Evolutionary conservation across 2,113 vertebrate species (phyloP), one percentile per base, ranked within the genome.

Genomic region (Oenanthe oenanthe): DNA sequence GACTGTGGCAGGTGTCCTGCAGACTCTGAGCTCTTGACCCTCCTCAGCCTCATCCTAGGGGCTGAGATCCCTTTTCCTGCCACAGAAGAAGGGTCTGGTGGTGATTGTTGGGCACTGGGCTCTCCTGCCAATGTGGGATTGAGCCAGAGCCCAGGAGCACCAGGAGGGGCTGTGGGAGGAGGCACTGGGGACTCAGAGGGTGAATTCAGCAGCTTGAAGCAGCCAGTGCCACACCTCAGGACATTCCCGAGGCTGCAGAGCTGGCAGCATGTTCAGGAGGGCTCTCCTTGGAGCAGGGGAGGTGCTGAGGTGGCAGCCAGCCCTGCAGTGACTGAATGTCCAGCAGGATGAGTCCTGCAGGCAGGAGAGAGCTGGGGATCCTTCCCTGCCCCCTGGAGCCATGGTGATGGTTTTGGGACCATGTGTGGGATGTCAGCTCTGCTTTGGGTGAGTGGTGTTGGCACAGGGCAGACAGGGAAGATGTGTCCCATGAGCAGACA

Each of bases 201-300:
- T 11, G 56, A 57, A n/a, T 22, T 18, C 38, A 70, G 28, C 47
- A n/a, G 0, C 1, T 9, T n/a, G 73, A 32, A 56, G 51, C 3
- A 45, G 29, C 4, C 70, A 61, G 7, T 12, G 17, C 7, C 20
- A 3, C 0, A 0, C 22, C 2, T 2, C 3, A 31, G 20, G 48
- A 7, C 14, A 28, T 51, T 51, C 13, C 50, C 50, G 28, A 51
- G 25, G 50, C 45, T 53, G 40, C 62, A 61, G 45, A 48, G 47
- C 50, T 29, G n/a, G 9, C 36, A 25, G 42, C 26, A 6, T 0
- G 53, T 13, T 31, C 51, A 7, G 16, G 5, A 50, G 58, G 24
- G 43, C 1, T 56, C 60, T 40, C 9, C 43, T 63, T 0, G 2
- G 1, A 4, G 19, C 42, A 13, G 21, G 18, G 4, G 15, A 13